These are phyloP conservation scores for Felis chaus DNA, from an alignment of 2,113 vertebrate genomes.

Conservation along the genomic window DNA sequence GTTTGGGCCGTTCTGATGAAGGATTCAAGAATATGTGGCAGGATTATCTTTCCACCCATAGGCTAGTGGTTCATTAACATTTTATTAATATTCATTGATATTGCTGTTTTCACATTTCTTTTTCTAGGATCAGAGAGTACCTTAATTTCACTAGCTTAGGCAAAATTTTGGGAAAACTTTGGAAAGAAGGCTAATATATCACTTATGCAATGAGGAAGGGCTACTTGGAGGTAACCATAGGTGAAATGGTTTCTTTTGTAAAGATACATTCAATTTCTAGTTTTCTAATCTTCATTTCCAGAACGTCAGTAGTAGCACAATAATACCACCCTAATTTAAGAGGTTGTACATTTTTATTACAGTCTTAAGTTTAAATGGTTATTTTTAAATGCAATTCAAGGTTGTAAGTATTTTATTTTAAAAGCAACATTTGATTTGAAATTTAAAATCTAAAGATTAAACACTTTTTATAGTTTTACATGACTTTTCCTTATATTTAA, in stretches of 20 bases:
- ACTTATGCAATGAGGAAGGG: not conserved
- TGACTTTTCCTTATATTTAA: not conserved
- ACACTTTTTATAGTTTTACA: not conserved
- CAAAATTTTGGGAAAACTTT: not conserved
- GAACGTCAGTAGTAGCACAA: not conserved
- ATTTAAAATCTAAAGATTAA: not conserved
- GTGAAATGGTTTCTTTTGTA: not conserved
- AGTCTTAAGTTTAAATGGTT: not conserved
- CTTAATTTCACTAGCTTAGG: not conserved
- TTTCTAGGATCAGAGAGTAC: not conserved
- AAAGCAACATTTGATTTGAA: not conserved
- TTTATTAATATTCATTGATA: conserved; percentile 11
- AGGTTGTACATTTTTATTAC: not conserved
- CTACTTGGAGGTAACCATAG: not conserved
- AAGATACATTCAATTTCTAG: not conserved
- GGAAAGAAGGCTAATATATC: not conserved
- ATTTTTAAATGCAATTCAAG: not conserved
- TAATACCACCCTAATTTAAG: not conserved
- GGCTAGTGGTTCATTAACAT: not conserved
- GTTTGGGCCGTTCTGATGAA: not conserved
- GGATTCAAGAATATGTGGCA: not conserved
- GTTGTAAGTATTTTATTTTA: not conserved
- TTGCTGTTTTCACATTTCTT: conserved; percentile 8
- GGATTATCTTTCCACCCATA: not conserved
- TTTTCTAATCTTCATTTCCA: not conserved